phyloP scores from a whole-genome alignment of 2,113 vertebrate species.

The Oncorhynchus gorbuscha region DNA sequence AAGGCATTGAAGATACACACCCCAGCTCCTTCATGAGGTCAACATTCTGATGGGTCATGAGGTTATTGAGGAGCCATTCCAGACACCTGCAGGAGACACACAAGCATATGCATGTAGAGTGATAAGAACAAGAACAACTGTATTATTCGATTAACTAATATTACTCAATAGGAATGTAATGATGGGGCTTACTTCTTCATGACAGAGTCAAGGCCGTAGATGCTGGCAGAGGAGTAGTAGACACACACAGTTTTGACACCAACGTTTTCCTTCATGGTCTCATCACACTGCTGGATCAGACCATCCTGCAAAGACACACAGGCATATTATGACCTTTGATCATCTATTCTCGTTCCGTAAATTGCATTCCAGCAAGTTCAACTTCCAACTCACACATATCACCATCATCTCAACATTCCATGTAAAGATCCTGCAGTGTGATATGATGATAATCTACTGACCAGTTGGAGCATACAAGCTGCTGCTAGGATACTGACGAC shows the following conservation, averaged over 20 bases:
- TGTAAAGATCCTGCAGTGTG: background rate
- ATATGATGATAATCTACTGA: constrained; percentile 66
- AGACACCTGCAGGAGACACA: constrained; percentile 80
- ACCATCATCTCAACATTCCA: too few relatives aligned
- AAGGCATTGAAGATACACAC: constrained; percentile 61
- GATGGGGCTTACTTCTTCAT: constrained; percentile 85
- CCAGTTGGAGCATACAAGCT: constrained; percentile 95
- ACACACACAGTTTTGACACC: constrained; percentile 89
- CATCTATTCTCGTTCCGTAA: background rate
- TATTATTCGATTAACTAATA: too few relatives aligned
- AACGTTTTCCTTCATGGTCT: constrained; percentile 98
- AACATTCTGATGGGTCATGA: constrained; percentile 97
- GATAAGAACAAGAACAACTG: too few relatives aligned
- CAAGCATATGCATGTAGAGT: background rate
- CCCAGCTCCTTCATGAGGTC: constrained; percentile 95
- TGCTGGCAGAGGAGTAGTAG: constrained; percentile 86
- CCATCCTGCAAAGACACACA: constrained; percentile 79
- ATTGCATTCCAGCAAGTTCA: too few relatives aligned
- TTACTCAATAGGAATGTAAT: background rate
- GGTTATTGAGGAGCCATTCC: constrained; percentile 96
- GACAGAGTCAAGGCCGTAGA: constrained; percentile 91
- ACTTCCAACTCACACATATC: too few relatives aligned
- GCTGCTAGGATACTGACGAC: constrained; percentile 92
- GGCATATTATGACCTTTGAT: background rate
- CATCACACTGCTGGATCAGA: constrained; percentile 94